phyloP scores from a whole-genome alignment of 2,888 invertebrate genomes.

The Agonopterix arenella region DNA sequence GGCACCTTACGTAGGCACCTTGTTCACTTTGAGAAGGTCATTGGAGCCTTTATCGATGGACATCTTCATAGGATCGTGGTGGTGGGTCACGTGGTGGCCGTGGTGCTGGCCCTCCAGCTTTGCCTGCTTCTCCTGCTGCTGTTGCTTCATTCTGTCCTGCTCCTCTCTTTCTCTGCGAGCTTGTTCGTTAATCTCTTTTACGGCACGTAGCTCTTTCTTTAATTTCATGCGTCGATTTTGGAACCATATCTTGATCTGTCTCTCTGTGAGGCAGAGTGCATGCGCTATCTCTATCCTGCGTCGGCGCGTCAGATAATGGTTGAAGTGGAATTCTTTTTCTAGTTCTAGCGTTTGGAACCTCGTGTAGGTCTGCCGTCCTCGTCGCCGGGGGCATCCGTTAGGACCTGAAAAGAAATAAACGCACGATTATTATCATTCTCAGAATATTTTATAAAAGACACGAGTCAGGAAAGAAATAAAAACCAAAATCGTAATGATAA shows the following conservation, averaged over 20 bases:
- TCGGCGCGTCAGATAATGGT: conserved; percentile 96
- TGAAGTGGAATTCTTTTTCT: conserved; percentile 99
- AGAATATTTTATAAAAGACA: background rate
- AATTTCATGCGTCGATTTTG: conserved; percentile 98
- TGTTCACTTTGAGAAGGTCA: conserved; percentile 87
- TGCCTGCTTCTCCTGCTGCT: conserved; percentile 91
- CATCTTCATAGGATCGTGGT: conserved; percentile 84
- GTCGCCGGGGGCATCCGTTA: conserved; percentile 94
- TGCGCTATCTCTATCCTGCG: conserved; percentile 98
- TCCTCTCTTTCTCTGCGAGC: conserved; percentile 93
- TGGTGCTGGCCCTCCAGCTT: conserved; percentile 85
- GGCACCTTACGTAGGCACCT: conserved; percentile 85
- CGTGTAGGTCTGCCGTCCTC: conserved; percentile 98
- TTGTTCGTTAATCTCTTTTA: conserved; percentile 96
- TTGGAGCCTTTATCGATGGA: conserved; percentile 84
- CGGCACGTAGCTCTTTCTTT: conserved; percentile 95
- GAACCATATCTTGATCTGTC: conserved; percentile 98
- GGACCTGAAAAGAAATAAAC: conserved; percentile 85
- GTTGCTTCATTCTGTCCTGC: conserved; percentile 93
- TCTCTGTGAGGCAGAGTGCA: conserved; percentile 95
- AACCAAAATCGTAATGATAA: conserved; percentile 9
- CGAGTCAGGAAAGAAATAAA: background rate
- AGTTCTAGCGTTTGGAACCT: conserved; percentile 98
- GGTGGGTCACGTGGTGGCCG: conserved; percentile 82
- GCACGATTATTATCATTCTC: background rate